These are phyloP conservation scores for Dipodomys spectabilis DNA, from an alignment of 2,113 vertebrate species.

Conservation along the genomic window DNA sequence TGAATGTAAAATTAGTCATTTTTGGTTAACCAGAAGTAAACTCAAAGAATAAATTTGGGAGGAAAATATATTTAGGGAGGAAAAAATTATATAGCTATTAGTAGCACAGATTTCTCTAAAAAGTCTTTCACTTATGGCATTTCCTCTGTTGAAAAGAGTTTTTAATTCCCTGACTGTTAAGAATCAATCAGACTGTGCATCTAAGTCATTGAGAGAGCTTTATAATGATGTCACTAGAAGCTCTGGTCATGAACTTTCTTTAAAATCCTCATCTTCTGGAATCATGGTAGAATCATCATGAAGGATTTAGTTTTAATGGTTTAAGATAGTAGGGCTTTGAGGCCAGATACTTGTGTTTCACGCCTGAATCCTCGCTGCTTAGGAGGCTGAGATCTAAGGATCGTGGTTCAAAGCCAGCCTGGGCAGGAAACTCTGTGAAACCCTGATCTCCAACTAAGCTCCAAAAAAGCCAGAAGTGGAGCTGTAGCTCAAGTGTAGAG, in stretches of 20 bases:
- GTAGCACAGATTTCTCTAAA: not conserved
- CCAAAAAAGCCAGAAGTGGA: too few species aligned
- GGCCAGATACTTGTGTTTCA: too few species aligned
- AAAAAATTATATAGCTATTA: not conserved
- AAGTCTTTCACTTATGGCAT: not conserved
- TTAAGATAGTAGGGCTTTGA: not conserved
- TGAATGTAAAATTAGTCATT: not conserved
- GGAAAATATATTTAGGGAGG: not conserved
- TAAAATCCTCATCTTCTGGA: not conserved
- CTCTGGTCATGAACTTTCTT: not conserved
- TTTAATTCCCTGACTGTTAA: not conserved
- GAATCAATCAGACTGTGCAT: not conserved
- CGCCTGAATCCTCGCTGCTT: too few species aligned
- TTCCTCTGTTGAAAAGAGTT: not conserved
- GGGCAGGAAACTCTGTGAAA: too few species aligned
- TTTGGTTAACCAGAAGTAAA: conserved; percentile 18
- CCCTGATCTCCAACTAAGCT: too few species aligned
- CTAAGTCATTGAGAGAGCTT: not conserved
- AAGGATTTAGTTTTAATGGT: not conserved
- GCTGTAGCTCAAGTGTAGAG: too few species aligned
- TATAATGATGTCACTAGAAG: not conserved
- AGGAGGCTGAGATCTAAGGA: too few species aligned
- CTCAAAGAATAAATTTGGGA: conserved; percentile 1
- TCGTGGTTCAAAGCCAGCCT: too few species aligned
- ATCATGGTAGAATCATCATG: not conserved